Evolutionary conservation across 1,140 invertebrate genomes (phyloP), one percentile per base, ranked within the genome.

Genomic region (Heliconius hermathena): DNA sequence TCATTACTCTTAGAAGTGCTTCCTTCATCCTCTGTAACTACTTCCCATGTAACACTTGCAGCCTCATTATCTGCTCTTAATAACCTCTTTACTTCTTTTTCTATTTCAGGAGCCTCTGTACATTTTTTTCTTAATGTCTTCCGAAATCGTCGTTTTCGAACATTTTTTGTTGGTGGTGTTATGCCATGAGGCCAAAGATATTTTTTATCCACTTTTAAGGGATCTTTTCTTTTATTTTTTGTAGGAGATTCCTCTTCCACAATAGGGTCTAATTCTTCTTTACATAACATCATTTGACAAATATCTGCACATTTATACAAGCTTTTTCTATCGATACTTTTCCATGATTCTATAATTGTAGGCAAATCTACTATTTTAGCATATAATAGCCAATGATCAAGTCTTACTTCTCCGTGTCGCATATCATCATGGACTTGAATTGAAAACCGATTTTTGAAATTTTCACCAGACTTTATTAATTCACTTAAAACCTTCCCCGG

Each of bases 231-330:
- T 95, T 98, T 99, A 85, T 97, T 97, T 90, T 98, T 98, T 36
- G 97, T 95, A 29, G 95, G 97, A 70, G 96, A 96, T 90, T 99
- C 97, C 84, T 98, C 98, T 85, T 98, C 98, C 0, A 96, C 96
- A 6, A 96, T 95, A 22, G 96, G 95, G 87, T 98, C 97, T 72
- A 97, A 97, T 86, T 98, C 97, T 89, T 98, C 97, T 95, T 98
- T 98, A 86, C 98, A 98, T 71, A 98, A 95, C 94, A 99, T 96
- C 90, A 97, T 97, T 96, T 99, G 98, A 91, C 97, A 98, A 85
- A 99, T 97, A 93, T 99, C 98, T 0, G 98, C 98, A 33, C 98
- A 99, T 95, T 99, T 99, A 89, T 99, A 99, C 85, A 99, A 98
- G 89, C 97, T 99, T 94, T 99, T 99, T 77, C 96, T 97, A 88